These are phyloP conservation scores for Semotilus atromaculatus DNA, from an alignment of 2,797 vertebrate species.

Conservation along the genomic window DNA sequence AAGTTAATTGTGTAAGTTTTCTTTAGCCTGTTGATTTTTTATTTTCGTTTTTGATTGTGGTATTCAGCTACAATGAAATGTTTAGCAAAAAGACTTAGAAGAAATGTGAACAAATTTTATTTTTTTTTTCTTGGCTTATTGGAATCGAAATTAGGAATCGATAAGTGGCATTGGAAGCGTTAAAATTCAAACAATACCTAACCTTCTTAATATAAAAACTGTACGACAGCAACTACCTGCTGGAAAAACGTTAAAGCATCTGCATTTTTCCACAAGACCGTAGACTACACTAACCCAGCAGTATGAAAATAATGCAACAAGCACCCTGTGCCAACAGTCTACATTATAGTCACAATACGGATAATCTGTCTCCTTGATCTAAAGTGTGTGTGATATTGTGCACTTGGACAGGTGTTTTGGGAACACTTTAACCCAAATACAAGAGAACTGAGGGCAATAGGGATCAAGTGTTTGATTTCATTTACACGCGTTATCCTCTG, in stretches of 20 bases:
- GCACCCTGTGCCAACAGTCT: slow-evolving; percentile 1
- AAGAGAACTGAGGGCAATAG: slow-evolving; percentile 10
- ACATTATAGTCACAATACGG: slow-evolving; percentile 47
- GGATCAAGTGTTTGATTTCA: slow-evolving; percentile 29
- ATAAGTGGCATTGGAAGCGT: too few species aligned
- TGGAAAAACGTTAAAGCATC: not conserved
- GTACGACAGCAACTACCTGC: not conserved
- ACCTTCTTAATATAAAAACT: too few species aligned
- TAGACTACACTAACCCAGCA: slow-evolving; percentile 34
- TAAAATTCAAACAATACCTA: too few species aligned
- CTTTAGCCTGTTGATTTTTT: too few species aligned
- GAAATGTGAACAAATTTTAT: too few species aligned
- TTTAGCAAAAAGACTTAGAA: too few species aligned
- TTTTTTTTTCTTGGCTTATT: too few species aligned
- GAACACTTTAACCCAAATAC: slow-evolving; percentile 36
- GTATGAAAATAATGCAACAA: slow-evolving; percentile 25
- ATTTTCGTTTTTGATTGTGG: too few species aligned
- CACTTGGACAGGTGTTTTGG: slow-evolving; percentile 43
- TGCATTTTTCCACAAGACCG: slow-evolving; percentile 6
- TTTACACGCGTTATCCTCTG: not conserved
- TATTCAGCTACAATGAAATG: too few species aligned
- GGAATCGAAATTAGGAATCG: too few species aligned
- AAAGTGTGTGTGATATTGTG: slow-evolving; percentile 20
- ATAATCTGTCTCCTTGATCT: slow-evolving; percentile 49
- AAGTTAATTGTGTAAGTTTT: too few species aligned